Base-by-base conservation (phyloP, 1,140 invertebrate species). In the Ceratitis capitata region DNA sequence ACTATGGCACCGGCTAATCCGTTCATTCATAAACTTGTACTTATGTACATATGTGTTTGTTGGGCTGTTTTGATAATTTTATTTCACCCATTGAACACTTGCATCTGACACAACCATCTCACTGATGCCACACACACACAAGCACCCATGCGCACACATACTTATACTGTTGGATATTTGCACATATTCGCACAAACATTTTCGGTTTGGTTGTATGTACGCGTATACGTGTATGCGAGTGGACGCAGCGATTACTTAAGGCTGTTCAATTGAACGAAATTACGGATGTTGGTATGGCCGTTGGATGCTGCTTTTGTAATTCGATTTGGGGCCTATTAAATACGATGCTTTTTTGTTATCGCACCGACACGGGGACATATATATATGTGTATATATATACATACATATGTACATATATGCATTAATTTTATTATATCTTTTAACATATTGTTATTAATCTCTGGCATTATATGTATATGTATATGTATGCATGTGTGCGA, bases 271-370 rank as follows among this genome's bases (percentile, higher is more conserved):
- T 78, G 69, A 78, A 47, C 23, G 39, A 78, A 78, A 78, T 78
- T 78, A 78, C 69, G 39, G 39, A 78, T 78, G 39, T 19, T n/a
- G 5, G 64, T 35, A 74, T 74, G 64, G 10, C 29, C 32, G 39
- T 61, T 32, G 58, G 58, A 64, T 64, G 39, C 69, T 35, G 69
- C 69, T 45, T 78, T 78, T 78, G 69, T 78, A 23, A 45, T 39
- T 78, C 69, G 69, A 78, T 78, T 78, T 78, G 69, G 35, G 39
- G 69, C 69, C 69, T 78, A 78, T 78, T 78, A 45, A 64, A 78
- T 78, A 23, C 35, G 69, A 42, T 45, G 23, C 29, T 26, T 61
- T 26, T 26, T 23, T 45, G 35, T 45, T 19, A 23, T 64, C 29
- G 7, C 64, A 3, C 29, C 69, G 19, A 74, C 39, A 42, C 32